Conservation (phyloP, 2,888 invertebrate genomes). For the Eupithecia pulchellata region DNA sequence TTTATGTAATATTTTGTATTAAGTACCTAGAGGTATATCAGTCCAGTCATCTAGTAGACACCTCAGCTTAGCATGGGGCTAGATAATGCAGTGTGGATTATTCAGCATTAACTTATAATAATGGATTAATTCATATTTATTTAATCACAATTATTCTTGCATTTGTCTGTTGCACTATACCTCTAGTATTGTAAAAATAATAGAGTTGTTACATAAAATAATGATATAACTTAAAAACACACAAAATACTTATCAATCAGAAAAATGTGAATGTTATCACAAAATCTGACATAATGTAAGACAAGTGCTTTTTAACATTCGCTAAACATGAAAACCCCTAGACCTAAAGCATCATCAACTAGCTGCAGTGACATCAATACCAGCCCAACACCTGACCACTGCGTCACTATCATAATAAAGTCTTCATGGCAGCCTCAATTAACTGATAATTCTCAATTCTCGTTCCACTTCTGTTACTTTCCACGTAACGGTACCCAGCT, state of each 20-base stretch:
- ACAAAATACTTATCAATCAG: too few species aligned
- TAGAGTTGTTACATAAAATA: neutral
- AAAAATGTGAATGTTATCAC: neutral
- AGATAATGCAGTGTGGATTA: too few species aligned
- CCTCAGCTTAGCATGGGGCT: too few species aligned
- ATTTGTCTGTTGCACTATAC: neutral
- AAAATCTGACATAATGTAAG: too few species aligned
- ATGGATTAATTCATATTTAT: neutral
- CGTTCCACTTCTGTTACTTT: constrained; percentile 78
- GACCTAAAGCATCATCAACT: neutral
- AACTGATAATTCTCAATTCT: constrained; percentile 72
- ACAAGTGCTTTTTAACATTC: neutral
- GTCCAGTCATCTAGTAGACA: too few species aligned
- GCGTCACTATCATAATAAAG: constrained; percentile 48
- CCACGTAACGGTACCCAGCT: constrained; percentile 73
- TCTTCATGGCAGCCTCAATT: constrained; percentile 69
- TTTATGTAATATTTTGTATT: too few species aligned
- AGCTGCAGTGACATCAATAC: constrained; percentile 22
- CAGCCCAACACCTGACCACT: constrained; percentile 23
- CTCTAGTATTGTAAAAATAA: neutral
- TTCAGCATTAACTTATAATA: too few species aligned
- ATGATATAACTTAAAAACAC: neutral
- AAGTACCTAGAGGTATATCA: too few species aligned
- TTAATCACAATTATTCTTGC: neutral
- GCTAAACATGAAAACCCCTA: neutral